Evolutionary conservation across 2,113 vertebrate species (phyloP).

Genomic region (Geococcyx californianus): DNA sequence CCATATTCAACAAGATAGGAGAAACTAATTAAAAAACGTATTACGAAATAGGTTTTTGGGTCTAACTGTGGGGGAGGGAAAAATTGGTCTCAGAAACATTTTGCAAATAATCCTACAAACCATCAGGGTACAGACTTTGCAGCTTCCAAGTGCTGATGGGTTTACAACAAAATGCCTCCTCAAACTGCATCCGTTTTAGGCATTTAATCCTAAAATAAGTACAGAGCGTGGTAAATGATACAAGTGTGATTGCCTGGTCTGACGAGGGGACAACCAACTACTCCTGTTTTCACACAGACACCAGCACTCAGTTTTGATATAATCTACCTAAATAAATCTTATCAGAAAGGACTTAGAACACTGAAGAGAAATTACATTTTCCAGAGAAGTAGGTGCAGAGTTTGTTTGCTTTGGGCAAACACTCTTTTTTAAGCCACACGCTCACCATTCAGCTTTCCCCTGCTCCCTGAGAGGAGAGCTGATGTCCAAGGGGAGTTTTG

Average conservation of each 20-base stretch:
- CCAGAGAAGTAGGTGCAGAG: neutral
- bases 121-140: neutral
- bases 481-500: neutral
- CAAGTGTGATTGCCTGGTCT: neutral
- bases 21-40: neutral
- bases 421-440: neutral
- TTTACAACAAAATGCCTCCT: neutral
- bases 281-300: neutral
- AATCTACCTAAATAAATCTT: neutral
- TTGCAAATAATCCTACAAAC: neutral
- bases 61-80: neutral
- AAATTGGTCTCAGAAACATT: neutral
- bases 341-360: neutral
- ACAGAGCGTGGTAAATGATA: neutral
- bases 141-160: neutral
- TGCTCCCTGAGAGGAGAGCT: neutral
- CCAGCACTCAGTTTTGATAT: neutral
- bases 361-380: neutral
- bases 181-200: neutral
- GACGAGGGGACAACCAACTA: neutral
- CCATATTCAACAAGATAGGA: neutral
- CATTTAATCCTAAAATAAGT: neutral
- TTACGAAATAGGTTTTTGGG: neutral
- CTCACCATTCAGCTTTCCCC: neutral
- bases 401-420: neutral